Conservation (phyloP, 64 coral and sea anemone genomes). For the Anthopleura sola region DNA sequence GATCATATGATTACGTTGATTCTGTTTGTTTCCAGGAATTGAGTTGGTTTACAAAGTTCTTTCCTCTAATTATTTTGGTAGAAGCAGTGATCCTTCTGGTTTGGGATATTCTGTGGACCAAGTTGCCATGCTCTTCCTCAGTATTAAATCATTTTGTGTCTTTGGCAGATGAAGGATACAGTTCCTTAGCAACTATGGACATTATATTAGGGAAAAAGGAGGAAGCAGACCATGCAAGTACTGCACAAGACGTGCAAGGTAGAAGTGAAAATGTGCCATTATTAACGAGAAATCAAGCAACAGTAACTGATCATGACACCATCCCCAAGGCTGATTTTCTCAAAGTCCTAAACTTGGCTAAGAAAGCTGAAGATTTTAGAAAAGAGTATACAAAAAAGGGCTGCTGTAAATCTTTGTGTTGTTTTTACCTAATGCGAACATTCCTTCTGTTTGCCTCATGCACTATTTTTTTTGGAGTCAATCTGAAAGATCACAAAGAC, state of each 20-base stretch:
- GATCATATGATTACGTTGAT: conserved; percentile 31
- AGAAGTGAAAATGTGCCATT: too few relatives aligned
- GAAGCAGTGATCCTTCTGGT: background rate
- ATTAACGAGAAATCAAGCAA: too few relatives aligned
- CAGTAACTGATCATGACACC: too few relatives aligned
- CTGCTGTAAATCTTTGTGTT: too few relatives aligned
- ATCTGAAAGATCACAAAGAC: background rate
- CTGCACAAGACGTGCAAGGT: too few relatives aligned
- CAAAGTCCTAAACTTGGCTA: too few relatives aligned
- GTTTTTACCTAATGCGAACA: background rate
- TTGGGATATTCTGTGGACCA: conserved; percentile 11
- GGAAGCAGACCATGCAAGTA: too few relatives aligned
- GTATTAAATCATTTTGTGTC: conserved; percentile 27
- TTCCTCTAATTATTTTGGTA: conserved; percentile 2
- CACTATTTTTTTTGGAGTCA: background rate
- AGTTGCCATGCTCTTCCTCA: conserved; percentile 37
- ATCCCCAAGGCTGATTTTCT: too few relatives aligned
- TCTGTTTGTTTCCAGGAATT: conserved; percentile 12
- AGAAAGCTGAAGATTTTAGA: too few relatives aligned
- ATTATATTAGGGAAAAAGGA: background rate
- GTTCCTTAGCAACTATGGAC: background rate
- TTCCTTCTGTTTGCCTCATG: background rate
- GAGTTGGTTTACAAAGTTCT: background rate
- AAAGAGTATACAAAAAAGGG: too few relatives aligned
- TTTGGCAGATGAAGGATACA: background rate